Percentiles rank a stretch among this genome's conserved stretches.
These are phyloP conservation scores for Trichosurus vulpecula DNA, from an alignment of 2,797 vertebrate species.

Conservation along the genomic window DNA sequence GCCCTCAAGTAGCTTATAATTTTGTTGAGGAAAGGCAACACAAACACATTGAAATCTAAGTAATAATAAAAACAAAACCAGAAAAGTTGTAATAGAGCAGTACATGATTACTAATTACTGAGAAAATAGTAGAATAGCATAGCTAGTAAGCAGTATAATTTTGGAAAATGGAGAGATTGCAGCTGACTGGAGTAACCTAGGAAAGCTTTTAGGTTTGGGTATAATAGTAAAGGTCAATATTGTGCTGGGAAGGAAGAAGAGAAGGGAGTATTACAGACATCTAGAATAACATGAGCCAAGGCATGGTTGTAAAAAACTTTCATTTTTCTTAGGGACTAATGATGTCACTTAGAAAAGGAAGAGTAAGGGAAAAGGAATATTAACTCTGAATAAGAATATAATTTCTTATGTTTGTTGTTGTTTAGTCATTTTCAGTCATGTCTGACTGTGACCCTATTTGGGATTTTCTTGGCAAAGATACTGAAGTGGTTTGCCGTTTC, in stretches of 20 bases:
- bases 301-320: not conserved
- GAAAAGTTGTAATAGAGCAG: conserved; percentile 1
- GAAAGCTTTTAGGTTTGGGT: not conserved
- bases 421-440: not conserved
- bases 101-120: not conserved
- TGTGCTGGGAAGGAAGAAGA: not conserved
- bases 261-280: not conserved
- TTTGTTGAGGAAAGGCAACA: not conserved
- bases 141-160: not conserved
- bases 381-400: not conserved
- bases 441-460: not conserved
- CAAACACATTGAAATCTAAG: not conserved
- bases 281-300: not conserved
- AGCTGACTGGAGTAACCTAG: not conserved
- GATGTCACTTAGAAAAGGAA: not conserved
- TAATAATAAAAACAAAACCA: not conserved
- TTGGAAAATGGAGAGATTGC: not conserved
- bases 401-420: not conserved
- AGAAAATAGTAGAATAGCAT: not conserved
- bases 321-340: not conserved
- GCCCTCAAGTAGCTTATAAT: not conserved
- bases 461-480: not conserved
- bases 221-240: not conserved
- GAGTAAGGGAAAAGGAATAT: not conserved
- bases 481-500: not conserved